Percentiles rank a stretch among this genome's conserved stretches.
These are phyloP conservation scores for Acanthurus lineatus DNA, from an alignment of 2,797 vertebrate species.

Conservation along the genomic window DNA sequence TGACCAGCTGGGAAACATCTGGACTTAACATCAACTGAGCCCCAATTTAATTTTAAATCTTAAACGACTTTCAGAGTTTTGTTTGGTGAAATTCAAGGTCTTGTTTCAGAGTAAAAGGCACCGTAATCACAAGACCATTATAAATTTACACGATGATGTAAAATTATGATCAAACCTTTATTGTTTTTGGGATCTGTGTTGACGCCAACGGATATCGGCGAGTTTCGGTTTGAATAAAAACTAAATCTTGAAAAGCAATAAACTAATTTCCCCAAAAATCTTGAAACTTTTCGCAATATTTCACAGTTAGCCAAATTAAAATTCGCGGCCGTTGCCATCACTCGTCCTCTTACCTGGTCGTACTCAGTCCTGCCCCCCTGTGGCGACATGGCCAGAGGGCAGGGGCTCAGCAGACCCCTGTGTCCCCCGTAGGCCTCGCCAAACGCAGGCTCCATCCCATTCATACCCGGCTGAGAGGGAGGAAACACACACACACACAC, in stretches of 20 bases:
- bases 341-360: conserved; percentile 73
- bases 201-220: not conserved
- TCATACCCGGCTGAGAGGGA: conserved; percentile 81
- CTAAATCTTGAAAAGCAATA: too few species aligned
- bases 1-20: not conserved
- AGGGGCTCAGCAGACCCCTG: conserved; percentile 79
- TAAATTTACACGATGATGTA: too few species aligned
- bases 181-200: not conserved
- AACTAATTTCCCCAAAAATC: too few species aligned
- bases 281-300: not conserved
- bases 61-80: not conserved
- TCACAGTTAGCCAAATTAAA: not conserved
- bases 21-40: not conserved
- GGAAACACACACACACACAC: conserved; percentile 10
- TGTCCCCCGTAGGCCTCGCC: conserved; percentile 85
- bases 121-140: not conserved
- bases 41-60: not conserved
- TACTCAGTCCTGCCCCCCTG: conserved; percentile 83
- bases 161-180: not conserved
- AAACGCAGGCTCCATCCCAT: conserved; percentile 87
- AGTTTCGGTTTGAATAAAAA: not conserved
- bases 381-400: conserved; percentile 82
- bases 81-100: not conserved
- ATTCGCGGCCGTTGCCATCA: not conserved
- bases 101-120: not conserved